Evolutionary conservation across 2,888 invertebrate genomes (phyloP), one percentile per base, ranked within the genome.

Genomic region (Drosophila mercatorum): DNA sequence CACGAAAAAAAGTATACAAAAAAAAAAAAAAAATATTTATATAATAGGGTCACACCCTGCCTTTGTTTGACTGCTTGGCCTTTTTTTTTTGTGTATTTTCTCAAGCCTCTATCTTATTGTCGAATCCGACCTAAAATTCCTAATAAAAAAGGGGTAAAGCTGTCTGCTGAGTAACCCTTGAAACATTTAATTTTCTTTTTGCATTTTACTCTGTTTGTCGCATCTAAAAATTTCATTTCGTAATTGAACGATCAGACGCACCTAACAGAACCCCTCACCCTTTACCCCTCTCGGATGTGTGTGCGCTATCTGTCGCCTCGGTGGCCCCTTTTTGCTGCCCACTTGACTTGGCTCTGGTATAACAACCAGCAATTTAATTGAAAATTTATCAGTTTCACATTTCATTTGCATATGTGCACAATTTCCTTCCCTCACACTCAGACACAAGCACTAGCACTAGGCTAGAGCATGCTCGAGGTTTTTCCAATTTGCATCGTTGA

Each of bases 301-400:
- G 28, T 5, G 28, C 10, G 59, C 26, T 14, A 22, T 5, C 31
- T 6, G 14, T 46, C 26, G 12, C 51, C 22, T 43, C 17, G 34
- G 2, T 36, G 22, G 26, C 4, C 41, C n/a, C 28, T 61, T 55
- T 55, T 56, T 44, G 14, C 28, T 72, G 68, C 72, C 61, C 66
- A 67, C 66, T 77, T 70, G 74, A 72, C 69, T 75, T 67, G 43
- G 53, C 65, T 47, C 59, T 57, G 71, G 59, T 66, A 57, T 28
- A 70, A 60, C 71, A 65, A 59, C 64, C 63, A 68, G 75, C 78
- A 79, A 79, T 86, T 88, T 89, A 89, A 88, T 88, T 88, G 88
- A 81, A 89, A 89, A 81, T 79, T 83, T 84, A 87, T 88, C 88
- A 81, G 80, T 79, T 81, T 78, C 78, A 75, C 76, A 77, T 81